Percentiles rank a stretch among this genome's conserved stretches.
Evolutionary conservation across 2,797 vertebrate species (phyloP).

Genomic region (Acrocephalus scirpaceus): DNA sequence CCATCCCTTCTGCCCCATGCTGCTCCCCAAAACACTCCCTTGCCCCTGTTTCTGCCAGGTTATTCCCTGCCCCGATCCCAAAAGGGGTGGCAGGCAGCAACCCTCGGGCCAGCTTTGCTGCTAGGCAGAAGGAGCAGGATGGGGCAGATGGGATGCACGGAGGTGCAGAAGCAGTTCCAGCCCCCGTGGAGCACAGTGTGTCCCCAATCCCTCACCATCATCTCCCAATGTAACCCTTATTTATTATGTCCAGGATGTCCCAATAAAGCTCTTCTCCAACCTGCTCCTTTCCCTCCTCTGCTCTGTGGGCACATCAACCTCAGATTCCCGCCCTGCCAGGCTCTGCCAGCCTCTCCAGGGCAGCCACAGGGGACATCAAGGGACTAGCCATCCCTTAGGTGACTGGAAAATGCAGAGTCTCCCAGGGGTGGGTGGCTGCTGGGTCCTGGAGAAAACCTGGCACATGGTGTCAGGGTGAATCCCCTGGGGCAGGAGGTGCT

Average conservation of each 20-base stretch:
- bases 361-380: neutral
- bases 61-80: neutral
- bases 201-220: accelerated
- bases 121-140: neutral
- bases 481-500: neutral
- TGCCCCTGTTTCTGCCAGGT: neutral
- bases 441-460: neutral
- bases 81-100: accelerated
- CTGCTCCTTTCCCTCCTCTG: neutral
- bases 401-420: neutral
- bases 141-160: neutral
- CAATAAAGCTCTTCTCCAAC: conserved; percentile 57
- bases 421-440: neutral
- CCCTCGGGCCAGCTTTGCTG: accelerated
- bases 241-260: conserved; percentile 50
- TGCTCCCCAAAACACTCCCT: neutral
- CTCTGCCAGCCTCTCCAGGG: neutral
- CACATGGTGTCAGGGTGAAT: accelerated
- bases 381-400: neutral
- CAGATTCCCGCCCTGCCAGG: accelerated
- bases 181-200: neutral
- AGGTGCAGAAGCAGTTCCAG: accelerated
- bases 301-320: neutral
- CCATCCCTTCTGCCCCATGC: neutral
- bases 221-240: conserved; percentile 30